Evolutionary conservation across 2,888 invertebrate species (phyloP), one percentile per base, ranked within the genome.

Genomic region (Mesoligia furuncula): DNA sequence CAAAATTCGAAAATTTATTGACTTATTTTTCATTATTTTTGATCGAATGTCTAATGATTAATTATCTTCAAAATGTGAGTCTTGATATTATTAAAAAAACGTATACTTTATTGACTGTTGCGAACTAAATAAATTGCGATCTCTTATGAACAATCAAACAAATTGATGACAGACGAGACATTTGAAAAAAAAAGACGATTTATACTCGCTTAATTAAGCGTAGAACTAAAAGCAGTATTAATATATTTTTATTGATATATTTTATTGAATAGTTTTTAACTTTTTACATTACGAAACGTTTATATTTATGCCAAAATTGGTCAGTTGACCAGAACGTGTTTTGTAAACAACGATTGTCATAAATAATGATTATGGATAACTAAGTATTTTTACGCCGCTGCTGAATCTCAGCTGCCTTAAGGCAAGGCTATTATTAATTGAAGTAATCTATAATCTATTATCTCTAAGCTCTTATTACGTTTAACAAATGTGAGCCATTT

Each of bases 391-490:
- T 82, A 76, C 75, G 42, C 42, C 73, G 61, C 67, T 67, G 72
- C 67, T 71, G 72, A 69, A 82, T 75, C 72, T 75, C 66, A 77
- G 51, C 39, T 66, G 81, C 79, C 81, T 61, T 20, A 36, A 69
- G 87, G 73, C 73, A 61, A 17, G 31, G 72, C 82, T 67, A 78
- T 88, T 82, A 90, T 87, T 90, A 90, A 90, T 90, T 83, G 85
- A 76, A 86, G 85, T 86, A 87, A 85, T 89, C 87, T 84, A 77
- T 90, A 84, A 90, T 90, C 86, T 85, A 89, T 89, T 88, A 89
- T 88, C 80, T 87, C 66, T 9, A 75, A 77, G 81, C 73, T 82
- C 86, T 85, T 87, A 90, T 90, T 85, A 83, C 85, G 65, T 81
- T 85, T 86, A 89, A 84, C 84, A 85, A 85, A 87, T 88, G 77